These are phyloP conservation scores for Epicampocera succincta DNA, from an alignment of 2,888 invertebrate species.

Conservation along the genomic window DNA sequence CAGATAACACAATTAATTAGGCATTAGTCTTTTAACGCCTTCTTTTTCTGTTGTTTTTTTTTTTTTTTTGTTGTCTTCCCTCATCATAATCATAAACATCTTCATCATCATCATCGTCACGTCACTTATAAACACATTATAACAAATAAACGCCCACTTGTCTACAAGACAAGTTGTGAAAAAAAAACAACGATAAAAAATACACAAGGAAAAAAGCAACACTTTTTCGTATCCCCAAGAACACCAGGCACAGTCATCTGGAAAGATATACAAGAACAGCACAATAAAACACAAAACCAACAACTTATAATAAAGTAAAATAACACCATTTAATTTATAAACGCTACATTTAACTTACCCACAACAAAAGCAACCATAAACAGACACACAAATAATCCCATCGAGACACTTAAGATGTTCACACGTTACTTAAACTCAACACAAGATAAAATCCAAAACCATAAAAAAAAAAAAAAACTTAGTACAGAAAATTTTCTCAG, in stretches of 20 bases:
- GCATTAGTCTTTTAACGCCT: constrained; percentile 65
- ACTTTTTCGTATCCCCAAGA: constrained; percentile 50
- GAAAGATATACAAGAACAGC: constrained; percentile 58
- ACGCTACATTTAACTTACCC: constrained; percentile 67
- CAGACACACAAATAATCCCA: constrained; percentile 60
- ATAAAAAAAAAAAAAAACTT: constrained; percentile 41
- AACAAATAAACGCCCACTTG: constrained; percentile 70
- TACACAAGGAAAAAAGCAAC: constrained; percentile 23
- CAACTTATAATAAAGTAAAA: constrained; percentile 58
- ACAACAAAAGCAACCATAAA: constrained; percentile 47
- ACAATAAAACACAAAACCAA: constrained; percentile 10
- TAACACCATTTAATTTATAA: constrained; percentile 67
- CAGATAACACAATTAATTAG: constrained; percentile 58
- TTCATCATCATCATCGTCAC: constrained; percentile 49
- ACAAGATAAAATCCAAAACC: not conserved
- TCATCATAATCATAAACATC: constrained; percentile 56
- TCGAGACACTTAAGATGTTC: constrained; percentile 66
- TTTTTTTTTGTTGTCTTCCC: not conserved
- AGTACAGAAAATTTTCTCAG: constrained; percentile 33
- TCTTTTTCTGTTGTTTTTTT: constrained; percentile 21
- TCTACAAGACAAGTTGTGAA: constrained; percentile 65
- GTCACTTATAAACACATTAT: constrained; percentile 72
- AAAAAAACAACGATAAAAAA: constrained; percentile 36
- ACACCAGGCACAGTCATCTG: constrained; percentile 63
- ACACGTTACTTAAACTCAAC: constrained; percentile 56